A percentile compares a stretch with the other conserved stretches of the same genome.
Evolutionary conservation across 2,797 vertebrate species (phyloP).

Genomic region (Schizopygopsis pylzovi): DNA sequence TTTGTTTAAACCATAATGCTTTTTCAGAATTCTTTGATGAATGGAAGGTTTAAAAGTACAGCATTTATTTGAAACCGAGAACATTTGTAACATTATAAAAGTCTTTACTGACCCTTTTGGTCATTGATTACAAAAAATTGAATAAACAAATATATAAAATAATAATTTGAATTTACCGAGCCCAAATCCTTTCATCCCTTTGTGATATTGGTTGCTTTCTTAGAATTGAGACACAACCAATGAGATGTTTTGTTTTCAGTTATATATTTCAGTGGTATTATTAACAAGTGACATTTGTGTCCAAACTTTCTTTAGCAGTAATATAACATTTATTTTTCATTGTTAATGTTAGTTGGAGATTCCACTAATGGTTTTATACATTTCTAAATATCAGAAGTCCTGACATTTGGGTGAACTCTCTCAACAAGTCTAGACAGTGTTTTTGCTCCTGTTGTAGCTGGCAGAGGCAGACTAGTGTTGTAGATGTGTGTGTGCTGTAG

Average conservation of each 20-base stretch:
- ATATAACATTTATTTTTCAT: not conserved
- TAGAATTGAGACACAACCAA: slow-evolving; percentile 9
- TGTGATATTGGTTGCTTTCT: not conserved
- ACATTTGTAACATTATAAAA: too few relatives aligned
- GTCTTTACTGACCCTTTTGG: too few relatives aligned
- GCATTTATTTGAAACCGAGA: not conserved
- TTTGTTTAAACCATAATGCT: not conserved
- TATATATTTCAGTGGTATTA: not conserved
- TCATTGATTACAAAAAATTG: too few relatives aligned
- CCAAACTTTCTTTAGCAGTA: not conserved
- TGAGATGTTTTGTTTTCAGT: slow-evolving; percentile 1
- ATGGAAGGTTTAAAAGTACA: not conserved
- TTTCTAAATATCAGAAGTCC: not conserved
- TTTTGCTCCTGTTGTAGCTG: slow-evolving; percentile 36
- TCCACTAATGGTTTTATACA: not conserved
- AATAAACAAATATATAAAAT: too few relatives aligned
- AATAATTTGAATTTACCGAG: not conserved
- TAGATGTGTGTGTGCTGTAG: not conserved
- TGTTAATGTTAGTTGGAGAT: not conserved
- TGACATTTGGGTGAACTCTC: slow-evolving; percentile 44
- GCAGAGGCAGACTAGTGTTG: slow-evolving; percentile 17
- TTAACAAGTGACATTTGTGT: not conserved
- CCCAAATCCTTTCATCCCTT: not conserved
- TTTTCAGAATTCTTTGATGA: not conserved
- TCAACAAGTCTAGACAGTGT: slow-evolving; percentile 13